Evolutionary conservation across 2,888 invertebrate genomes (phyloP), one percentile per base, ranked within the genome.

Genomic region (Dolichomitus sp.): DNA sequence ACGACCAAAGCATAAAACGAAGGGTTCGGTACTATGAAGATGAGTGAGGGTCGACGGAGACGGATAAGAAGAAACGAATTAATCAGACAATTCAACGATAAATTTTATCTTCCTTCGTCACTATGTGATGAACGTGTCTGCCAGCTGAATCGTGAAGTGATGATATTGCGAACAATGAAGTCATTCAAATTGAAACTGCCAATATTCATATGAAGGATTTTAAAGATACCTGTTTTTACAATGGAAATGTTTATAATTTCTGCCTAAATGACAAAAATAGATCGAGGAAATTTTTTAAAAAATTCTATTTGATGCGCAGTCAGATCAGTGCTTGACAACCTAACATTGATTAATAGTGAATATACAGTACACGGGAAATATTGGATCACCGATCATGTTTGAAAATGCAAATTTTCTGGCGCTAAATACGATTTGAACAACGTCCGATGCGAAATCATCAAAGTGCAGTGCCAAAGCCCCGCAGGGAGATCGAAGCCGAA

Each of bases 381-480:
- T 30, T 50, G 48, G 50, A 12, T 33, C 33, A 11, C 19, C 37
- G 17, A n/a, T 52, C 52, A n/a, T 17, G 7, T 40, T 33, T 12
- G 52, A 40, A 69, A 37, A 52, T 52, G 37, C 69, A 69, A 69
- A 69, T 69, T 50, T 69, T 69, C 30, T 50, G 69, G 40, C 37
- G 54, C 54, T 37, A 14, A 54, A 42, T n/a, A 54, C n/a, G 14
- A 37, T 54, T 75, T 68, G 70, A 65, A 59, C 37, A 52, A 42
- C 54, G 27, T 68, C 57, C 65, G 54, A 76, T 73, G 76, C 73
- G 68, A 83, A 83, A 80, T 83, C 83, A 83, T 83, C 76, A 68
- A 77, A 83, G 80, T 74, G 63, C 70, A 70, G 66, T 83, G 76
- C 83, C 80, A 83, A 83, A 83, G 72, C 80, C 80, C 83, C 73